Evolutionary conservation across 2,888 invertebrate genomes (phyloP).

Genomic region (Rhagophthalmus giganteus): DNA sequence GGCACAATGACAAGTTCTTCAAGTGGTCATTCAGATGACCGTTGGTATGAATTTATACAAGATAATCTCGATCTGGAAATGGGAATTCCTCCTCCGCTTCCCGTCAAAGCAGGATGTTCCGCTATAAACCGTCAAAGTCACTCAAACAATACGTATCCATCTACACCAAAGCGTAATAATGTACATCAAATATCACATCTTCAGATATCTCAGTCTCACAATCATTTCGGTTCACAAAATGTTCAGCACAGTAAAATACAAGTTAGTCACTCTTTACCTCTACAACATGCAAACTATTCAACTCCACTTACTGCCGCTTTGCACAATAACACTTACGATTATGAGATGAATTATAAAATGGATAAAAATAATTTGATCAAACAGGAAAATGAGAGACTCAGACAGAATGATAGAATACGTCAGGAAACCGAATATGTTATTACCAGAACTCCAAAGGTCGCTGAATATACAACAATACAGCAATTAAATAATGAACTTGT

Average conservation of each 20-base stretch:
- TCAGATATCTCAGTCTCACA: conserved; percentile 47
- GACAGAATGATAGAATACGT: conserved; percentile 52
- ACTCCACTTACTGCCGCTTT: conserved; percentile 51
- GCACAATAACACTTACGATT: conserved; percentile 52
- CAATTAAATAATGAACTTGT: conserved; percentile 42
- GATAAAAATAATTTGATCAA: conserved; percentile 47
- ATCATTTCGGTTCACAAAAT: conserved; percentile 50
- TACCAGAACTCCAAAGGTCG: conserved; percentile 48
- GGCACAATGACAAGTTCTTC: conserved; percentile 66
- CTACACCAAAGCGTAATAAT: conserved; percentile 52
- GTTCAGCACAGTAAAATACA: conserved; percentile 54
- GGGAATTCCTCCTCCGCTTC: conserved; percentile 60
- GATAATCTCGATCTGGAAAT: conserved; percentile 57
- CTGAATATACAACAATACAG: conserved; percentile 43
- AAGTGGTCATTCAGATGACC: conserved; percentile 67
- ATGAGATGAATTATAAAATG: conserved; percentile 46
- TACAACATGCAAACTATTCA: conserved; percentile 53
- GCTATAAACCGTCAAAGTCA: conserved; percentile 18
- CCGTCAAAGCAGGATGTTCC: conserved; percentile 39
- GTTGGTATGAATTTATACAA: conserved; percentile 63
- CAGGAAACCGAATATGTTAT: conserved; percentile 58
- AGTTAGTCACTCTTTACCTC: conserved; percentile 54
- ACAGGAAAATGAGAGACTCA: conserved; percentile 48
- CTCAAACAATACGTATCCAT: conserved; percentile 50
- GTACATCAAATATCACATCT: conserved; percentile 45